phyloP scores from a whole-genome alignment of 2,797 vertebrate genomes.

The Cossypha heuglini region DNA sequence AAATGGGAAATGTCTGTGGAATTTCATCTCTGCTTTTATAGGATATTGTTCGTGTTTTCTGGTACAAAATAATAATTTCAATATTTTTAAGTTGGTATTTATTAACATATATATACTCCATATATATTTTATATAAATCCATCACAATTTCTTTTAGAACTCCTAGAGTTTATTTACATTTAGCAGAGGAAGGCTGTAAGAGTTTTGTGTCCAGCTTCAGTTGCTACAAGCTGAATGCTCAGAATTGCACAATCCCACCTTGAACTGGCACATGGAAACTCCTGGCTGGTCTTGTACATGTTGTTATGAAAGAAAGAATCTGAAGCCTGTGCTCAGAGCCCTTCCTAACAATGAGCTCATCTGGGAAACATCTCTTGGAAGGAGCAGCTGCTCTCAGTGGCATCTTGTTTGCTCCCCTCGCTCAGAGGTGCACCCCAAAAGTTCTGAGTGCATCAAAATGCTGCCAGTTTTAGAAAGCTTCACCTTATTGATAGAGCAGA shows the following conservation, averaged over 20 bases:
- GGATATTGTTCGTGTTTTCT: not conserved
- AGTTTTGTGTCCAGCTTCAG: not conserved
- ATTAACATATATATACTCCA: not conserved
- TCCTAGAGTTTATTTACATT: not conserved
- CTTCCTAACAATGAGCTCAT: not conserved
- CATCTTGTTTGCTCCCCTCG: fast-evolving
- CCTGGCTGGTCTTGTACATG: not conserved
- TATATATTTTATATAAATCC: not conserved
- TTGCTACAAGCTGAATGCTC: not conserved
- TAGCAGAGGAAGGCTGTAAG: not conserved
- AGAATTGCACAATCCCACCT: constrained; percentile 3
- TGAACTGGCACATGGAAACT: not conserved
- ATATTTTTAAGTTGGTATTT: not conserved
- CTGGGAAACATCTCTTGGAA: not conserved
- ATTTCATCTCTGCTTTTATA: not conserved
- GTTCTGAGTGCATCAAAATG: not conserved
- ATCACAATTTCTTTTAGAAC: not conserved
- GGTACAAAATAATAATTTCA: not conserved
- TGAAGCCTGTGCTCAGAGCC: not conserved
- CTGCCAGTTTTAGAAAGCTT: not conserved
- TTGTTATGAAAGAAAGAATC: not conserved
- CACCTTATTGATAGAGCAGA: not conserved
- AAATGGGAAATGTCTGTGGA: not conserved
- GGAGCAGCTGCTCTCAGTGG: not conserved
- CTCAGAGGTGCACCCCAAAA: not conserved